phyloP scores from a whole-genome alignment of 1,140 invertebrate genomes.

The Ylistrum balloti region DNA sequence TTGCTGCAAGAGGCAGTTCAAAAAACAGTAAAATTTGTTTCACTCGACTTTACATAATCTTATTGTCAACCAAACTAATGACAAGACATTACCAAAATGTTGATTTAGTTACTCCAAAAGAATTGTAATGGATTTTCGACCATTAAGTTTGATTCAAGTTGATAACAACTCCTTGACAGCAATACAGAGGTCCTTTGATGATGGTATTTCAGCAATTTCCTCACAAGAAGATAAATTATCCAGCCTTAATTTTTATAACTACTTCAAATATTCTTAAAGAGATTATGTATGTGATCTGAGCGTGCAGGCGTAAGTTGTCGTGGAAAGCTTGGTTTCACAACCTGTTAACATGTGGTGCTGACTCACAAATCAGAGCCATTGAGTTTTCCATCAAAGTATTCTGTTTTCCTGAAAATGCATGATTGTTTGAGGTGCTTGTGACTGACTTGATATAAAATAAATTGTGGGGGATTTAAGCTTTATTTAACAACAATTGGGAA shows the following conservation, averaged over 20 bases:
- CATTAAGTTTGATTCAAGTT: slow-evolving; percentile 10
- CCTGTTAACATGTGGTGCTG: background rate
- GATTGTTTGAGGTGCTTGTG: background rate
- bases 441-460: too few species aligned
- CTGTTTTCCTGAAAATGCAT: background rate
- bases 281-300: background rate
- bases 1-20: background rate
- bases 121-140: background rate
- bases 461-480: too few species aligned
- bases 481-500: too few species aligned
- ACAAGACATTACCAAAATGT: background rate
- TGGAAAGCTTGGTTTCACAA: background rate
- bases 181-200: background rate
- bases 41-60: background rate
- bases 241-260: background rate
- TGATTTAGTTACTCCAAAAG: background rate
- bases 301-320: background rate
- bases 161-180: background rate
- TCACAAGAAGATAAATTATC: background rate
- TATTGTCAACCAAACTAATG: background rate
- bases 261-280: background rate
- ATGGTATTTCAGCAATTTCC: background rate
- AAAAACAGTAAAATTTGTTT: background rate
- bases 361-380: background rate
- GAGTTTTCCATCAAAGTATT: background rate